Evolutionary conservation across 2,888 invertebrate genomes (phyloP), one percentile per base, ranked within the genome.

Genomic region (Hyalella azteca): DNA sequence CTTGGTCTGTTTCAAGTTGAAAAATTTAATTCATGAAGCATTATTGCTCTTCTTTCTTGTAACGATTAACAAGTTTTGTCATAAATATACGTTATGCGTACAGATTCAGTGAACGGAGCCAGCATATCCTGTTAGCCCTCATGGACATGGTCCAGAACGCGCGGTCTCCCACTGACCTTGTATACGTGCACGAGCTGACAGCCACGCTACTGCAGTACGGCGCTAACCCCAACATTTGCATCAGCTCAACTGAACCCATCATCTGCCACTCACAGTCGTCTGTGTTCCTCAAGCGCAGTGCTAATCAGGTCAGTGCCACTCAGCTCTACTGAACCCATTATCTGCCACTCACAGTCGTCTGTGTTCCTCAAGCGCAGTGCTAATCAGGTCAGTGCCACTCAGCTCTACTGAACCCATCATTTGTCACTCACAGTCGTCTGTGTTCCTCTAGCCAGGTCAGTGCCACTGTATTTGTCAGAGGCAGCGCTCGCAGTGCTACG

Each of bases 201-300:
- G 88, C 92, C 82, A 86, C 92, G 0, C 89, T 93, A 26, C 90
- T 93, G 73, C 93, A 93, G 87, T 92, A 92, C 86, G 93, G 93
- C 78, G 93, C 93, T 59, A 91, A 93, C 89, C 92, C 93, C 3
- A 88, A 89, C 83, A 86, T 88, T 3, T 88, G 88, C 83, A 88
- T 89, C 15, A 88, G 88, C 82, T 88, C 88, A 13, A 88, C 89
- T 2, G 89, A 90, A 81, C 88, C 89, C 19, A 88, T 89, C 86
- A 89, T 90, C 81, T 89, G 89, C 85, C 89, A 89, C 86, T 88
- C 88, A 41, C 89, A 90, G 86, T 89, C 90, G 84, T 89, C 89
- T 60, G 88, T 90, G 85, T 89, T 87, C 85, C 86, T 84, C n/a
- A 81, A 78, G 78, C 83, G 85, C 60, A 82, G 81, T n/a, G 81